Evolutionary conservation across 2,888 invertebrate species (phyloP), one percentile per base, ranked within the genome.

Genomic region (Stomorhina lunata): DNA sequence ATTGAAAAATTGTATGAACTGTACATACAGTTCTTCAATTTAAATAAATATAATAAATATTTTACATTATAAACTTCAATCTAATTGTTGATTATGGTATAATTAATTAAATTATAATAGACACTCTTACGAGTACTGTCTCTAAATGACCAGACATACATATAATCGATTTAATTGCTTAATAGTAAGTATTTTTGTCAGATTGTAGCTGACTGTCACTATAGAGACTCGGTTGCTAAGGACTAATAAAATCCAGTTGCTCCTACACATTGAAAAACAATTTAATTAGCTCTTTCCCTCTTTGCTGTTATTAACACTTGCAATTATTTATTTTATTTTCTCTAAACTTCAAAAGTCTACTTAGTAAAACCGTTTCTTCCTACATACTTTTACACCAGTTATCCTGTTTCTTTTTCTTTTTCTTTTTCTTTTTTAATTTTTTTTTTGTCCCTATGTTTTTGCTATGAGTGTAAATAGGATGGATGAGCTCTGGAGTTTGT

Each of bases 221-320:
- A 1, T 27, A 10, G 48, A 20, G n/a, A n/a, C n/a, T n/a, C n/a
- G 15, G 57, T 48, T 34, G 48, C 59, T 48, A 29, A 15, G 43
- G 10, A 32, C n/a, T n/a, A n/a, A 43, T 37, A 37, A 9, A 43
- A 15, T 72, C 12, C 53, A n/a, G n/a, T n/a, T n/a, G n/a, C n/a
- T 45, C 4, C 25, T 25, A 43, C 20, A 43, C 50, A 63, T 50
- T 48, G 59, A 50, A 53, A 55, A 37, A 59, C 50, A 69, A 79
- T 72, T 65, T 65, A 79, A 79, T 79, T 79, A 79, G 78, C 65
- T 57, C 65, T 40, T 72, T 57, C 27, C 32, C 65, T 57, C 65
- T 40, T 72, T 57, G 29, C 32, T 50, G 25, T 15, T 59, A 34
- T 73, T 53, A 66, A 73, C 72, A 80, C 50, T 61, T 53, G 12